Evolutionary conservation across 1,140 invertebrate genomes (phyloP).

Genomic region (Nixonia krombeini): DNA sequence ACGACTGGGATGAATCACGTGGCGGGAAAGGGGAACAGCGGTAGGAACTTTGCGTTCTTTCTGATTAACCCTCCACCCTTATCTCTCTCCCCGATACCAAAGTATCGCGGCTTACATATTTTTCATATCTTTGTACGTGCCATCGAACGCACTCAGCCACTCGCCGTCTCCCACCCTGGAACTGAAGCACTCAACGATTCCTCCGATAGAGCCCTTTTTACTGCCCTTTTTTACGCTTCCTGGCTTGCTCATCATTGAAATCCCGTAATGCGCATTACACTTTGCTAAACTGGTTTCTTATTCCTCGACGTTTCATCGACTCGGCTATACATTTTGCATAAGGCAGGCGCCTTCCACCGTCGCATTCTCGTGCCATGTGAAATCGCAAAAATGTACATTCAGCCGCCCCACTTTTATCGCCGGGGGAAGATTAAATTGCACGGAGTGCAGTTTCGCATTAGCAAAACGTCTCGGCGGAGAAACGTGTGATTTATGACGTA

Average conservation of each 20-base stretch:
- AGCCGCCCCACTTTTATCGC: constrained; percentile 15
- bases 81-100: not conserved
- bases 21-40: not conserved
- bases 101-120: no score
- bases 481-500: constrained; percentile 15
- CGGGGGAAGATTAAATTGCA: constrained; percentile 17
- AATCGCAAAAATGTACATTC: constrained; percentile 36
- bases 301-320: constrained; percentile 38
- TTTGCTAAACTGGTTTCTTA: constrained; percentile 39
- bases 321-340: constrained; percentile 27
- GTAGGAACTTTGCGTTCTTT: constrained; percentile 1
- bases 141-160: constrained; percentile 13
- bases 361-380: constrained; percentile 15
- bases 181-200: constrained; percentile 7
- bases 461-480: constrained; percentile 7
- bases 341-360: constrained; percentile 19
- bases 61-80: constrained; percentile 6
- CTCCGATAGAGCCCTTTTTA: constrained; percentile 5
- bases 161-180: no score
- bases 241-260: constrained; percentile 15
- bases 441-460: constrained; percentile 24
- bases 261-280: constrained; percentile 31
- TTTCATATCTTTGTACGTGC: constrained; percentile 5
- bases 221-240: constrained; percentile 15
- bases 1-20: no score